phyloP scores from a whole-genome alignment of 2,113 vertebrate species.

The Callocephalon fimbriatum region DNA sequence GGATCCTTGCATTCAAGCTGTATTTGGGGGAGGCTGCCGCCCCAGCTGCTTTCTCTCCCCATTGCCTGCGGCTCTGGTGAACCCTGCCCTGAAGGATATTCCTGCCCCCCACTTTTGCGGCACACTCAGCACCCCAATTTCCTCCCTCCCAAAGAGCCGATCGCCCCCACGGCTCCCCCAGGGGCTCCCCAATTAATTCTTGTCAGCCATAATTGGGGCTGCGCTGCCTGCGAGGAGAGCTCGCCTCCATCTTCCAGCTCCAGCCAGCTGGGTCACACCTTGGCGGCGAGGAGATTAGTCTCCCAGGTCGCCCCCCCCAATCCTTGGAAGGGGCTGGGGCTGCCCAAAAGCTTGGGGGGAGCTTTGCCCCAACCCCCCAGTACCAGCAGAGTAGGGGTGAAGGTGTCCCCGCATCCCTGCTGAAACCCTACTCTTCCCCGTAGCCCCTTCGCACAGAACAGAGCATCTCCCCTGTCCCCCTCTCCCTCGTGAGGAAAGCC shows the following conservation, averaged over 20 bases:
- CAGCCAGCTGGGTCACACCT: not conserved
- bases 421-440: fast-evolving
- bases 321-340: not conserved
- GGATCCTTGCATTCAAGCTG: not conserved
- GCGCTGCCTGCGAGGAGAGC: not conserved
- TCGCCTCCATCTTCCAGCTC: not conserved
- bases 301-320: not conserved
- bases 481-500: not conserved
- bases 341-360: not conserved
- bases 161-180: not conserved
- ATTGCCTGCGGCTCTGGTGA: not conserved
- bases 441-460: not conserved
- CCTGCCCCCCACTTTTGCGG: not conserved
- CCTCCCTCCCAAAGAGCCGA: not conserved
- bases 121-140: not conserved
- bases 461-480: not conserved
- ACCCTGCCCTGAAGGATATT: not conserved
- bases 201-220: not conserved
- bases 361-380: not conserved
- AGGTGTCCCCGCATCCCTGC: not conserved
- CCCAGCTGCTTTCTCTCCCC: not conserved
- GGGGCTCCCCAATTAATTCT: not conserved
- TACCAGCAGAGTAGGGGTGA: fast-evolving
- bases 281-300: not conserved
- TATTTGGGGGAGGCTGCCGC: not conserved